Percentiles rank a stretch among this genome's conserved stretches.
phyloP scores from a whole-genome alignment of 2,888 invertebrate genomes.

The Polymixis lichenea region DNA sequence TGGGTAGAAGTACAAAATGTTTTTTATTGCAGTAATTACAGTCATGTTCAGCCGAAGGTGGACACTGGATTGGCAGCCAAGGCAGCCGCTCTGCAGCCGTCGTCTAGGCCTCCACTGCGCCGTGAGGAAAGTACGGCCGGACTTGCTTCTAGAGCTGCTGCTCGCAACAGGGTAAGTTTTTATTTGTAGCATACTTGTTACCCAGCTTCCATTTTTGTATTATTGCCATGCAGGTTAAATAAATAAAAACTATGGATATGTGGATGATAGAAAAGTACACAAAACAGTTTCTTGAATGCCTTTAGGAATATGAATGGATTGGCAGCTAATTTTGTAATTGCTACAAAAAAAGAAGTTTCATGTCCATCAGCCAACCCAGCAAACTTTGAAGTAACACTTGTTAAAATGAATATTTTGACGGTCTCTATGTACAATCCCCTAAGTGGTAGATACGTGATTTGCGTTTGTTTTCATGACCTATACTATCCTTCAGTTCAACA shows the following conservation, averaged over 20 bases:
- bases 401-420: not conserved
- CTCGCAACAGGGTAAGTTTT: conserved; percentile 76
- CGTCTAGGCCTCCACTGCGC: conserved; percentile 80
- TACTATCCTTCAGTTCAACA: too few species aligned
- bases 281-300: not conserved
- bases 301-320: not conserved
- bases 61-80: conserved; percentile 83
- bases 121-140: conserved; percentile 86
- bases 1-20: conserved; percentile 50
- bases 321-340: not conserved
- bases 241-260: not conserved
- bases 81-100: conserved; percentile 71
- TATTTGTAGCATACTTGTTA: not conserved
- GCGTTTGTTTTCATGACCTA: too few species aligned
- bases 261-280: not conserved
- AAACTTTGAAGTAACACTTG: not conserved
- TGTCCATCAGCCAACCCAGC: not conserved
- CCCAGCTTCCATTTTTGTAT: not conserved
- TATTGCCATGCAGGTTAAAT: not conserved
- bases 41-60: conserved; percentile 87
- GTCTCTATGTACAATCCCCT: too few species aligned
- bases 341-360: not conserved
- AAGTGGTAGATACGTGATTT: too few species aligned
- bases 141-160: conserved; percentile 80
- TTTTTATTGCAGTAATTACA: conserved; percentile 79